A percentile compares a stretch with the other conserved stretches of the same genome.
Evolutionary conservation across 2,888 invertebrate genomes (phyloP).

Genomic region (Aphidius colemani): DNA sequence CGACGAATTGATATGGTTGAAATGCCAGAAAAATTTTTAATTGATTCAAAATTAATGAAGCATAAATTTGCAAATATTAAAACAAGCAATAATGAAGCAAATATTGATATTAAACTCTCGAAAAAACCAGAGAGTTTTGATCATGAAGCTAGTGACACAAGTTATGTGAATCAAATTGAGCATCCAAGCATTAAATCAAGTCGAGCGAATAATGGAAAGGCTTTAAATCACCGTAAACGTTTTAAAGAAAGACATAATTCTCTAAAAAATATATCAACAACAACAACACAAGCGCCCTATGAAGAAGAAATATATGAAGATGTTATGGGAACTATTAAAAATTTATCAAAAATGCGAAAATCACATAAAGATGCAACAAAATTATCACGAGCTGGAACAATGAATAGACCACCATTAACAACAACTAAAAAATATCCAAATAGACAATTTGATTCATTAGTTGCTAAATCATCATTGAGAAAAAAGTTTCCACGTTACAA

Average conservation of each 20-base stretch:
- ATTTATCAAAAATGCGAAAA: constrained; percentile 39
- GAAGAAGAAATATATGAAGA: constrained; percentile 55
- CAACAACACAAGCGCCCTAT: constrained; percentile 40
- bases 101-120: constrained; percentile 39
- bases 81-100: constrained; percentile 37
- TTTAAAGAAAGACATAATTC: constrained; percentile 14
- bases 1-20: constrained; percentile 48
- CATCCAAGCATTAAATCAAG: constrained; percentile 18
- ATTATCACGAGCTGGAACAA: background rate
- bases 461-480: constrained; percentile 14
- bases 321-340: constrained; percentile 54
- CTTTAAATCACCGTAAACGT: constrained; percentile 9
- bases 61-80: constrained; percentile 43
- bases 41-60: constrained; percentile 40
- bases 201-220: constrained; percentile 9
- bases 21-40: constrained; percentile 40
- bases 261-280: constrained; percentile 29
- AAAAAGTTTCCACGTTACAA: constrained; percentile 30
- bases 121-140: constrained; percentile 45
- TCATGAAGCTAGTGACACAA: constrained; percentile 20
- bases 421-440: background rate
- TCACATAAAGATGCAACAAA: constrained; percentile 3
- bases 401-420: background rate
- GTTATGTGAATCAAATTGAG: constrained; percentile 11
- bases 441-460: background rate